Base-by-base conservation (phyloP, 2,113 vertebrate species). In the Leucopsar rothschildi region DNA sequence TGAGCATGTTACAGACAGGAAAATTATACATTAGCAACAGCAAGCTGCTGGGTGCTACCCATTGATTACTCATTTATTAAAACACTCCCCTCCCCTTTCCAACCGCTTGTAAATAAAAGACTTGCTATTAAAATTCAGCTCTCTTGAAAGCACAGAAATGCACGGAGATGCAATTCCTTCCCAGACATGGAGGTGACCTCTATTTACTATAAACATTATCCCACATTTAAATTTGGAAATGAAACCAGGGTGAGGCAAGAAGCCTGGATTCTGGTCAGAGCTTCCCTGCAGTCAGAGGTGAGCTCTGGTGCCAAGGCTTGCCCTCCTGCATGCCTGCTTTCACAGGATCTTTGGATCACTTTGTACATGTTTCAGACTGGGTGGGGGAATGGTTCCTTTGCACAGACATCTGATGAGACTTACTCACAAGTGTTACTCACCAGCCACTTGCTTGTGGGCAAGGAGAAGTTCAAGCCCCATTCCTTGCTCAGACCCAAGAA, bases 391-490 rank as follows among this genome's bases (percentile, higher is more conserved):
- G 25, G 55, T 39, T 65, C 23, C 12, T 86, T 63, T 88, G 90
- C 91, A 79, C 91, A 94, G 92, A 88, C 88, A 96, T 79, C 91
- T 52, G 63, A 88, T n/a, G 70, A 92, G 55, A 70, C 91, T 97
- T 97, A 96, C 92, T 96, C 94, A 96, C 72, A 78, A 70, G 78
- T 11, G 53, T 97, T 97, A 96, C 92, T 97, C 97, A 97, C 86
- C 71, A 56, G 72, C 77, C 66, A 47, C 85, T 94, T 40, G 57
- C 82, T 61, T 22, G 82, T 40, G 83, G 92, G 60, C 61, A 93
- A 84, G 66, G 86, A 90, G 89, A 92, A 94, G 82, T 84, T 92
- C 50, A n/a, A 93, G 76, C 59, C 60, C 61, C 11, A 2, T 70
- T 88, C 86, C 93, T 88, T 20, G 15, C 93, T 64, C 77, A 82